Conservation (phyloP, 1,140 invertebrate genomes). For the Trissolcus basalis region DNA sequence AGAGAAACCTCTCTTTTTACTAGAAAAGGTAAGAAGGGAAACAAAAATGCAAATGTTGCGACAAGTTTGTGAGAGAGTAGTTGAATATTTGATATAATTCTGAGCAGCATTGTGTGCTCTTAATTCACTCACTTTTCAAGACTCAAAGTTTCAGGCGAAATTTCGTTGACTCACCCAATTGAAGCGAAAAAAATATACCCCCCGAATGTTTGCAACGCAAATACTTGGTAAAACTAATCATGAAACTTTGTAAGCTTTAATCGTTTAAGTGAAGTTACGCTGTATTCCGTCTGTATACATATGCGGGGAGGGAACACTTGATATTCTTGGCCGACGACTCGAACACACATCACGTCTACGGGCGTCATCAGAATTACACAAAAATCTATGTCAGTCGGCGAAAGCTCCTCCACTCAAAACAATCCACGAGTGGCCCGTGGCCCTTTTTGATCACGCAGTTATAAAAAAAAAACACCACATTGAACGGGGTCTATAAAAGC, state of each 20-base stretch:
- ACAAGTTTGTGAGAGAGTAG: too few relatives aligned
- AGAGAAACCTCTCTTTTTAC: too few relatives aligned
- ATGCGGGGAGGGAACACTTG: slow-evolving; percentile 20
- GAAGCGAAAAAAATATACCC: background rate
- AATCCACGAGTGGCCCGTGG: too few relatives aligned
- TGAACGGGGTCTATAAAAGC: too few relatives aligned
- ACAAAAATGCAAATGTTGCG: too few relatives aligned
- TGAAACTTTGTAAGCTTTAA: slow-evolving; percentile 25
- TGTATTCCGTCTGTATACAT: slow-evolving; percentile 22
- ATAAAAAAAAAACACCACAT: too few relatives aligned
- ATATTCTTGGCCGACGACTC: slow-evolving; percentile 17
- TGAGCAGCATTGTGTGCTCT: too few relatives aligned
- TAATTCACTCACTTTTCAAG: too few relatives aligned
- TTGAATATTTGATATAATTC: too few relatives aligned
- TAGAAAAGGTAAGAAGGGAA: too few relatives aligned
- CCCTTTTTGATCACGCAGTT: too few relatives aligned
- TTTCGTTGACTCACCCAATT: background rate
- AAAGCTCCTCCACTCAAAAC: too few relatives aligned
- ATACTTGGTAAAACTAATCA: slow-evolving; percentile 24
- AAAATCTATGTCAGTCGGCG: slow-evolving; percentile 49
- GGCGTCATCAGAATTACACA: slow-evolving; percentile 42
- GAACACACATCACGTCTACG: slow-evolving; percentile 33
- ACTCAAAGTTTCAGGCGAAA: slow-evolving; percentile 3
- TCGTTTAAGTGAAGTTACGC: slow-evolving; percentile 29
- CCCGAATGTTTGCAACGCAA: slow-evolving; percentile 3